Percentiles rank a stretch among this genome's conserved stretches.
phyloP scores from a whole-genome alignment of 2,888 invertebrate species.

The Plebejus argus region DNA sequence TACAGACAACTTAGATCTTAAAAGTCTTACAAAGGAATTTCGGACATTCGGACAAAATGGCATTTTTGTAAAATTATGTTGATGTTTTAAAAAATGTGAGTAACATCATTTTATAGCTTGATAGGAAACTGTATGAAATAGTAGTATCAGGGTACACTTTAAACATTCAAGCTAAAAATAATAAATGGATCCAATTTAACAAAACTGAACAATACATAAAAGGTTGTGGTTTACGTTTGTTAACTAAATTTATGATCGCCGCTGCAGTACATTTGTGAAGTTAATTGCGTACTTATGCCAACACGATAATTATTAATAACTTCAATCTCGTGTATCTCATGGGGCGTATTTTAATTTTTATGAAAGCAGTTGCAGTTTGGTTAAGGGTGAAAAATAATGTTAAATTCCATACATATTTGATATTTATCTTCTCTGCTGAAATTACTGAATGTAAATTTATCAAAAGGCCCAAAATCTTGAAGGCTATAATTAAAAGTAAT shows the following conservation, averaged over 20 bases:
- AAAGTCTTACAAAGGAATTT: neutral
- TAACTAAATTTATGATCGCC: slow-evolving; percentile 22
- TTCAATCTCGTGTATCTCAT: neutral
- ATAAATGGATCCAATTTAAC: neutral
- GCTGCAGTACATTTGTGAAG: slow-evolving; percentile 23
- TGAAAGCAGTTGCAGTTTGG: neutral
- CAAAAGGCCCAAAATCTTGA: neutral
- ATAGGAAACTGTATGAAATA: neutral
- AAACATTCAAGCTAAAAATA: neutral
- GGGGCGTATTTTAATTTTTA: neutral
- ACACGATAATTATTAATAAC: slow-evolving; percentile 16
- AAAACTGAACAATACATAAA: slow-evolving; percentile 22
- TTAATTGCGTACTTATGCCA: slow-evolving; percentile 27
- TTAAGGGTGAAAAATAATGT: neutral
- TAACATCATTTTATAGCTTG: neutral
- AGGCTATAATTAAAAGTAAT: neutral
- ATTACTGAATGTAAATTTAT: neutral
- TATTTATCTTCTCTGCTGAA: too few relatives aligned
- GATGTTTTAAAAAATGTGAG: neutral
- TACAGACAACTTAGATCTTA: too few relatives aligned
- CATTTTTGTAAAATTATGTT: too few relatives aligned
- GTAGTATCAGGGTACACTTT: neutral
- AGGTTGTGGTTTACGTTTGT: slow-evolving; percentile 18
- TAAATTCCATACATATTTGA: too few relatives aligned
- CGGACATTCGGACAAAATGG: neutral